Evolutionary conservation across 1,140 invertebrate species (phyloP).

Genomic region (Brachionus sp.): DNA sequence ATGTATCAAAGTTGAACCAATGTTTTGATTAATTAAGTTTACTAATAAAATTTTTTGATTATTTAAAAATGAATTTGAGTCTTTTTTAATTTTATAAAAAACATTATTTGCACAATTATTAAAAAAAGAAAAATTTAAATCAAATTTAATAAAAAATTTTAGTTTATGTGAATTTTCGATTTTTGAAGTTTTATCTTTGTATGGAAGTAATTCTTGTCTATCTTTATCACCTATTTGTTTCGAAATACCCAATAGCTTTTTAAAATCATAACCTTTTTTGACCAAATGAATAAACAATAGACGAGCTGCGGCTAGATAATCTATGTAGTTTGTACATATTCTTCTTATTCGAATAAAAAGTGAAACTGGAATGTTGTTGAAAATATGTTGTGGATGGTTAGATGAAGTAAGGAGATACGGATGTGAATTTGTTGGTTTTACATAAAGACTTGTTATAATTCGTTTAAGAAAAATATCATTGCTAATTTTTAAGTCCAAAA

Average conservation of each 20-base stretch:
- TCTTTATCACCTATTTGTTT: neutral
- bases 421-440: neutral
- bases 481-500: neutral
- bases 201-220: neutral
- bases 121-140: too few relatives aligned
- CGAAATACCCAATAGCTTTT: neutral
- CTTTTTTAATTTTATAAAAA: too few relatives aligned
- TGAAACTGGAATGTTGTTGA: conserved; percentile 6
- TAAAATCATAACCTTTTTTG: conserved; percentile 6
- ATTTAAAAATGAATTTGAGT: too few relatives aligned
- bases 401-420: neutral
- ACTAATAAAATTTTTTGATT: too few relatives aligned
- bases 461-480: neutral
- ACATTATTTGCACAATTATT: too few relatives aligned
- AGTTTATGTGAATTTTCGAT: too few relatives aligned
- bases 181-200: too few relatives aligned
- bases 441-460: neutral
- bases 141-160: too few relatives aligned
- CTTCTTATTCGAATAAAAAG: neutral
- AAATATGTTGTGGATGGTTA: neutral
- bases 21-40: too few relatives aligned
- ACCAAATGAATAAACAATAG: neutral
- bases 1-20: too few relatives aligned
- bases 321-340: neutral
- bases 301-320: neutral